phyloP scores from a whole-genome alignment of 2,888 invertebrate species.

The Lithophane semibrunnea region DNA sequence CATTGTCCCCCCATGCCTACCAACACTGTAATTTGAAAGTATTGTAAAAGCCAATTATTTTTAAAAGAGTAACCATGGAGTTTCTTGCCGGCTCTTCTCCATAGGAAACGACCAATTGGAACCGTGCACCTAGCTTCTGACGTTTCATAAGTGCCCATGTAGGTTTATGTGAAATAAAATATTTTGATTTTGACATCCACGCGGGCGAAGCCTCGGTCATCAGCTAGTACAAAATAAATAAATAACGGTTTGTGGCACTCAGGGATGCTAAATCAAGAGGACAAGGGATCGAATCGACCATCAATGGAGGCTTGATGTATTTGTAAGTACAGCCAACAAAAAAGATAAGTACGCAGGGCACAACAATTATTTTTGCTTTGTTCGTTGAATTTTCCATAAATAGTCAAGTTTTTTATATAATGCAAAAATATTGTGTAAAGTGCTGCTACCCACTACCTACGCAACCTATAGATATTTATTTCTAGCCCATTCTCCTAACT shows the following conservation, averaged over 20 bases:
- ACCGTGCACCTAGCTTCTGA: no score
- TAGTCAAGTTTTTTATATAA: not conserved
- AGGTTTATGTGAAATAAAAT: no score
- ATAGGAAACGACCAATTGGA: no score
- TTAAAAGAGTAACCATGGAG: no score
- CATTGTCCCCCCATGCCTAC: no score
- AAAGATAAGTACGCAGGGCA: not conserved
- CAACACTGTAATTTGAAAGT: no score
- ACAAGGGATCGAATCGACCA: constrained; percentile 27
- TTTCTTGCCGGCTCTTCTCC: no score
- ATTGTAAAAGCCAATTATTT: no score
- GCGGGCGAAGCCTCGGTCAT: no score
- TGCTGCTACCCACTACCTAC: not conserved
- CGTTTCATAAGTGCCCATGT: no score
- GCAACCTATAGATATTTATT: not conserved
- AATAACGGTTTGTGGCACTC: constrained; percentile 24
- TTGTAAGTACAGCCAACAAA: constrained; percentile 19
- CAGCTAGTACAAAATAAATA: constrained; percentile 13
- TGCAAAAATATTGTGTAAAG: not conserved
- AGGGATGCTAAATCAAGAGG: constrained; percentile 29
- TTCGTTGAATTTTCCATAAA: not conserved
- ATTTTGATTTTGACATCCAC: no score
- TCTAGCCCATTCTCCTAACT: not conserved
- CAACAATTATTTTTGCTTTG: not conserved
- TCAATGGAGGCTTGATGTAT: constrained; percentile 32